These are phyloP conservation scores for Eubucco bourcierii DNA, from an alignment of 2,113 vertebrate species.

Conservation along the genomic window DNA sequence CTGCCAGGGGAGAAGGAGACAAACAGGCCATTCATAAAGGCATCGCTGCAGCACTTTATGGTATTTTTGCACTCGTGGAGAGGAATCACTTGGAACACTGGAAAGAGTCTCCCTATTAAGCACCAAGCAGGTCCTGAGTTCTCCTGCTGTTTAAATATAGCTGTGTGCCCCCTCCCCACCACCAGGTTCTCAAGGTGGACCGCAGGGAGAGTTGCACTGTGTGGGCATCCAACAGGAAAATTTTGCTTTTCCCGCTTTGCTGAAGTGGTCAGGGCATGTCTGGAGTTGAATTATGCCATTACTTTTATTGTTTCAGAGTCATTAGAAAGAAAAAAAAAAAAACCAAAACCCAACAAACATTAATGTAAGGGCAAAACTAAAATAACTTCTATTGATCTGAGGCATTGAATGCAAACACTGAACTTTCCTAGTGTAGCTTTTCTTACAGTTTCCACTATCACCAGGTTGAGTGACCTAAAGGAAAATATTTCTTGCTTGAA, in stretches of 20 bases:
- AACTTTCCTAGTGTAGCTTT: not conserved
- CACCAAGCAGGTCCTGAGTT: not conserved
- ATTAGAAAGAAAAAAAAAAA: not conserved
- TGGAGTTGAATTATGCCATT: not conserved
- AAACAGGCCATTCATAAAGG: conserved; percentile 56
- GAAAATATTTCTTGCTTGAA: conserved; percentile 44
- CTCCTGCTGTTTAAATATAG: not conserved
- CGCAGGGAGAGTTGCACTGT: fast-evolving
- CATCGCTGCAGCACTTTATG: not conserved
- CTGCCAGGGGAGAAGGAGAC: conserved; percentile 21
- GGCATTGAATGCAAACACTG: fast-evolving
- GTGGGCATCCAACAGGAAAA: not conserved
- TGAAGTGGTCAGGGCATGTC: not conserved
- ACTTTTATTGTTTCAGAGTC: not conserved
- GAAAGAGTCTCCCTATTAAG: not conserved
- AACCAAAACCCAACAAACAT: too few relatives aligned
- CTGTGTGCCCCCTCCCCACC: fast-evolving
- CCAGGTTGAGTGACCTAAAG: not conserved
- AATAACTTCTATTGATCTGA: not conserved
- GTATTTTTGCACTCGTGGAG: not conserved
- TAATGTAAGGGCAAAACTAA: not conserved
- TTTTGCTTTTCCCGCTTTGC: not conserved
- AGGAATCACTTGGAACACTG: conserved; percentile 13
- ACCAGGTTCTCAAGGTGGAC: fast-evolving
- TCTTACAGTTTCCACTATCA: not conserved